Percentiles rank a stretch among this genome's conserved stretches.
These are phyloP conservation scores for Manis pentadactyla DNA, from an alignment of 2,797 vertebrate species.

Conservation along the genomic window DNA sequence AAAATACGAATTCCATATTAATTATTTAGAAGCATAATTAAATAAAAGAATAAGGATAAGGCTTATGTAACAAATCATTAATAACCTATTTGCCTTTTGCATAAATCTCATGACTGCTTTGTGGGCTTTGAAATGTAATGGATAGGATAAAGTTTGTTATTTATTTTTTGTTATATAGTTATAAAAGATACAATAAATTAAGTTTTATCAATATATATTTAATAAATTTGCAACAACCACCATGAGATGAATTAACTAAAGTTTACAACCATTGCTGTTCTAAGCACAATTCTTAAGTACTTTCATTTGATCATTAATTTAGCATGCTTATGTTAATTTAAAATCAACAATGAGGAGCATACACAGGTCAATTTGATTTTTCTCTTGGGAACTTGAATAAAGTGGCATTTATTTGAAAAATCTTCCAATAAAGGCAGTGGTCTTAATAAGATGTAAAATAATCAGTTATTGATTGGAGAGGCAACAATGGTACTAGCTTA, in stretches of 20 bases:
- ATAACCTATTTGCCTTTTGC: constrained; percentile 8
- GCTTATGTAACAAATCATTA: background rate
- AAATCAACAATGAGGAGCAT: constrained; percentile 5
- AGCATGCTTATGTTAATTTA: constrained; percentile 45
- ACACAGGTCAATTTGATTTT: constrained; percentile 43
- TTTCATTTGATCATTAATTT: constrained; percentile 51
- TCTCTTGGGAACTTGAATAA: constrained; percentile 39
- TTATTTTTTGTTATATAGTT: constrained; percentile 49
- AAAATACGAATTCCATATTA: constrained; percentile 28
- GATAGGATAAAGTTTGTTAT: background rate
- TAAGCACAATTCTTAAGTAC: constrained; percentile 55
- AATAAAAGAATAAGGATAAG: constrained; percentile 37
- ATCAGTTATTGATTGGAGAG: background rate
- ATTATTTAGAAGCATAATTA: constrained; percentile 47
- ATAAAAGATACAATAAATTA: constrained; percentile 32
- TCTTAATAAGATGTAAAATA: constrained; percentile 33
- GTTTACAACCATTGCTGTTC: background rate
- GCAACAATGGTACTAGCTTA: background rate
- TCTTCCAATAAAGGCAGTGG: background rate
- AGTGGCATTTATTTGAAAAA: constrained; percentile 28
- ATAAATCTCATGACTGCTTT: constrained; percentile 38
- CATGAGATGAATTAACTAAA: constrained; percentile 53
- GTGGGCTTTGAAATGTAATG: constrained; percentile 48
- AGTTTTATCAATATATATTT: constrained; percentile 49
- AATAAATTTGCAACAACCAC: constrained; percentile 24